A percentile compares a stretch with the other conserved stretches of the same genome.
phyloP scores from a whole-genome alignment of 2,113 vertebrate genomes.

The Typhlomys cinereus region DNA sequence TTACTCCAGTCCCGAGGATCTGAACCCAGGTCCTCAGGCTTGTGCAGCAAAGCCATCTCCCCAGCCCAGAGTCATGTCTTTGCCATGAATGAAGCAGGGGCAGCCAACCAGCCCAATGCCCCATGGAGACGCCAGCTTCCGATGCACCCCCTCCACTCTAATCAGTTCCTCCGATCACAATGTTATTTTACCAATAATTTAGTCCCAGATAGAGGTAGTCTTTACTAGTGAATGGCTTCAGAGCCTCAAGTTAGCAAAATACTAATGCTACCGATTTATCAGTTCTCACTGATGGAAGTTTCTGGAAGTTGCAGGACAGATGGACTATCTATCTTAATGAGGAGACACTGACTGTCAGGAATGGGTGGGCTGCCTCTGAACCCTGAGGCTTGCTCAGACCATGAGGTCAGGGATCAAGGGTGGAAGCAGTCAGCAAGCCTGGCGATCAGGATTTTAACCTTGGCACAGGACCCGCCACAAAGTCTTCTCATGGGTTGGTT shows the following conservation, averaged over 20 bases:
- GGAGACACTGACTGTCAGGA: background rate
- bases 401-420: background rate
- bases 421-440: background rate
- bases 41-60: too few species aligned
- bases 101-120: background rate
- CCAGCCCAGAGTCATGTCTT: background rate
- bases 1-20: background rate
- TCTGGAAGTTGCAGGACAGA: background rate
- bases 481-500: background rate
- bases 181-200: constrained; percentile 39
- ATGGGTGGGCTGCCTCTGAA: background rate
- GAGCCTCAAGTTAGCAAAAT: constrained; percentile 52
- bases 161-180: background rate
- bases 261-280: background rate
- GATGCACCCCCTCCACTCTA: background rate
- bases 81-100: constrained; percentile 30
- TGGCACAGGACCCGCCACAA: background rate
- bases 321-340: background rate
- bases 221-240: background rate
- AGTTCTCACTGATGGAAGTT: background rate
- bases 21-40: background rate
- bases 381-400: background rate
- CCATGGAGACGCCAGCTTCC: background rate
- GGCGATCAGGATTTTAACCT: background rate
- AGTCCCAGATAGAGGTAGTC: background rate